Conservation (phyloP, 2,797 vertebrate species). For the Mus caroli region DNA sequence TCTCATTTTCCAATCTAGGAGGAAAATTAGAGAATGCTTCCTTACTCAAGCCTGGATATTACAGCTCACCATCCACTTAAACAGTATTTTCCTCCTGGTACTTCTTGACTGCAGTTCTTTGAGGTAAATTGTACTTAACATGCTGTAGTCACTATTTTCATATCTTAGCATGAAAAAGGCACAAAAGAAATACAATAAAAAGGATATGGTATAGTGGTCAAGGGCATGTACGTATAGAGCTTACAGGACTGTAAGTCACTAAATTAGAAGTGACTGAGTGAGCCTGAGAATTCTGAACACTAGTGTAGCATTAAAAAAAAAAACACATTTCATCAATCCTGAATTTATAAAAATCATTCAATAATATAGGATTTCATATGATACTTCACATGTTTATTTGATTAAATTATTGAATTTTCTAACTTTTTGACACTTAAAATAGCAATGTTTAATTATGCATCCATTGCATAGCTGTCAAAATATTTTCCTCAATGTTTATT, state of each 20-base stretch:
- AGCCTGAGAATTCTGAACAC: not conserved
- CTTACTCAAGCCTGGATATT: not conserved
- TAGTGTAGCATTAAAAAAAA: not conserved
- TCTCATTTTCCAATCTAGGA: too few species aligned
- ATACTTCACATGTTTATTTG: too few species aligned
- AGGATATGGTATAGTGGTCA: not conserved
- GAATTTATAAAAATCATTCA: not conserved
- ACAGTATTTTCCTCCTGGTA: not conserved
- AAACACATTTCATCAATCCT: not conserved
- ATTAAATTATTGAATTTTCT: not conserved
- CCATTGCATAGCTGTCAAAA: not conserved
- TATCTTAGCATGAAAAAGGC: not conserved
- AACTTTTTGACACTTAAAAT: not conserved
- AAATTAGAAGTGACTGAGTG: not conserved
- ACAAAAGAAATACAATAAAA: not conserved
- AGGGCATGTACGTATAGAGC: not conserved
- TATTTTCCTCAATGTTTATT: not conserved
- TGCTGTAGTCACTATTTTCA: not conserved
- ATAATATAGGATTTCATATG: not conserved
- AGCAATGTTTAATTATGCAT: not conserved
- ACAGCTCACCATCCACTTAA: not conserved
- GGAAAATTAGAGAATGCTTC: not conserved
- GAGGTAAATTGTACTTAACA: not conserved
- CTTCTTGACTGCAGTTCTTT: not conserved
- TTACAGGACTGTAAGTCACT: not conserved